phyloP scores from a whole-genome alignment of 2,113 vertebrate species.

The Zosterops japonicus region DNA sequence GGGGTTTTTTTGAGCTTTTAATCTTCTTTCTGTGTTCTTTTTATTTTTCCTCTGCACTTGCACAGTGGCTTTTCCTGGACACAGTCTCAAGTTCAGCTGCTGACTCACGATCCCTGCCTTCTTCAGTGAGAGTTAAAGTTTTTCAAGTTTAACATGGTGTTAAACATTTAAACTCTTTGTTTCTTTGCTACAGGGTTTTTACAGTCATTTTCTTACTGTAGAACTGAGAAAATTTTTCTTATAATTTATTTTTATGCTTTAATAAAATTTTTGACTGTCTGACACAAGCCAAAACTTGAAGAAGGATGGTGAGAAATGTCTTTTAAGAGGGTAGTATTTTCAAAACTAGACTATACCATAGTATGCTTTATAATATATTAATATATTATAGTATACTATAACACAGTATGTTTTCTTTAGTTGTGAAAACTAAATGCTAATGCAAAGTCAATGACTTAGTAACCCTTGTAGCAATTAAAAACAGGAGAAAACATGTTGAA shows the following conservation, averaged over 20 bases:
- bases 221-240: not conserved
- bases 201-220: not conserved
- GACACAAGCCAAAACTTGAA: not conserved
- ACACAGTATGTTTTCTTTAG: not conserved
- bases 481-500: not conserved
- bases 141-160: not conserved
- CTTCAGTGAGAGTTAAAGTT: not conserved
- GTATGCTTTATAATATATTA: not conserved
- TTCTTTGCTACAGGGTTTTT: not conserved
- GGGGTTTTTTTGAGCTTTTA: not conserved
- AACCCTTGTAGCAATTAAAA: not conserved
- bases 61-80: not conserved
- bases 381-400: not conserved
- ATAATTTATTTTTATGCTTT: not conserved
- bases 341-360: not conserved
- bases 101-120: not conserved
- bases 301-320: not conserved
- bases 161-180: not conserved
- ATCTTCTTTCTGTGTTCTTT: not conserved
- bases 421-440: not conserved
- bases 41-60: not conserved
- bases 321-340: not conserved
- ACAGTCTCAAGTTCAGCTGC: not conserved
- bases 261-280: not conserved
- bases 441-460: not conserved